phyloP scores from a whole-genome alignment of 1,140 invertebrate genomes.

The Aradophagus sp. region DNA sequence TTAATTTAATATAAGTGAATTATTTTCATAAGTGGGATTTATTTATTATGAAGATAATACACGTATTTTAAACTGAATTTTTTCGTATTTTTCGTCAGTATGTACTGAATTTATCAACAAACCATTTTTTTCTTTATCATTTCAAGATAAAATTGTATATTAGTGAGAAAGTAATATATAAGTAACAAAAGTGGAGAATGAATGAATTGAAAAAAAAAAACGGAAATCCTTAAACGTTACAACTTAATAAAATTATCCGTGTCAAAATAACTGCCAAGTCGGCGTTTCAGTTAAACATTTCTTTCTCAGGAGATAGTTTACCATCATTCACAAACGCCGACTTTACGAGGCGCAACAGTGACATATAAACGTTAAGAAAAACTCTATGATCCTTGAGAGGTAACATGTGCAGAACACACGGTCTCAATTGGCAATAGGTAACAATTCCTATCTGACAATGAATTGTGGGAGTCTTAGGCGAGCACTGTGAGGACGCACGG shows the following conservation, averaged over 20 bases:
- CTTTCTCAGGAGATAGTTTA: conserved; percentile 24
- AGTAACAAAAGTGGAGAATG: no score
- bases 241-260: background rate
- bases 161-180: no score
- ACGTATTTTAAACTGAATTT: no score
- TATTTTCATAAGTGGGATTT: no score
- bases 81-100: no score
- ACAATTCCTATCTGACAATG: conserved; percentile 27
- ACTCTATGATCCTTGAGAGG: conserved; percentile 30
- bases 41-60: no score
- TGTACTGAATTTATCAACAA: no score
- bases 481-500: conserved; percentile 7
- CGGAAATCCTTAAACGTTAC: no score
- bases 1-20: no score
- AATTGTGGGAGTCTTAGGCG: conserved; percentile 11
- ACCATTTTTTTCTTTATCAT: no score
- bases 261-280: conserved; percentile 14
- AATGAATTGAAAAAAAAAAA: no score
- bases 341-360: conserved; percentile 36
- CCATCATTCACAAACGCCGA: conserved; percentile 31
- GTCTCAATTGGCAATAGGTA: conserved; percentile 45
- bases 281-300: conserved; percentile 10
- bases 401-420: conserved; percentile 52
- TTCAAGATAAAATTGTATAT: no score
- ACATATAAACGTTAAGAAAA: conserved; percentile 45